These are phyloP conservation scores for Hestina assimilis DNA, from an alignment of 1,140 invertebrate genomes.

Conservation along the genomic window DNA sequence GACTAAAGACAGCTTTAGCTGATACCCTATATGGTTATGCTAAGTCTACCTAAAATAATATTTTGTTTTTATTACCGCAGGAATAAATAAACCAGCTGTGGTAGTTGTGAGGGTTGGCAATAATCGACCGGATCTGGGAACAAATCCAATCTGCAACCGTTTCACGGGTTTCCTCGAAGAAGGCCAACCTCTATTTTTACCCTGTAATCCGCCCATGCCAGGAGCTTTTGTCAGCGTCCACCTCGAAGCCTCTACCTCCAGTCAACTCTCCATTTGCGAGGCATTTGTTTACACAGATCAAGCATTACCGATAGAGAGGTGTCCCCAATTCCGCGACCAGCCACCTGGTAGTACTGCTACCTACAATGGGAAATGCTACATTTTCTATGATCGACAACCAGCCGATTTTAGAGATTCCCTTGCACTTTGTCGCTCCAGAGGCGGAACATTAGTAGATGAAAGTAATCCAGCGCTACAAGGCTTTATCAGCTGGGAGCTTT, in stretches of 20 bases:
- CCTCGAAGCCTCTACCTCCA: constrained; percentile 85
- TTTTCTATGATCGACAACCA: constrained; percentile 95
- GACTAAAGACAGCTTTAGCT: too few species aligned
- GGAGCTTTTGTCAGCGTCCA: constrained; percentile 96
- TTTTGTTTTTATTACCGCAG: constrained; percentile 27
- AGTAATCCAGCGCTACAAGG: constrained; percentile 96
- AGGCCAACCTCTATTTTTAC: constrained; percentile 93
- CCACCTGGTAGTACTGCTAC: constrained; percentile 94
- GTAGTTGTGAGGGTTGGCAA: constrained; percentile 95
- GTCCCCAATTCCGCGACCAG: constrained; percentile 94
- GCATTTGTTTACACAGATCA: constrained; percentile 97
- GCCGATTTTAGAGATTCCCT: constrained; percentile 89
- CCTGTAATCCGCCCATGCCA: constrained; percentile 96
- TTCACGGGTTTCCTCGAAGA: constrained; percentile 92
- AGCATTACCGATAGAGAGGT: constrained; percentile 94
- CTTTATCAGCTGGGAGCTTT: constrained; percentile 96
- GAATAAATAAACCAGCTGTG: constrained; percentile 84
- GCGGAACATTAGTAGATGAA: constrained; percentile 92
- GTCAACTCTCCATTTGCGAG: constrained; percentile 94
- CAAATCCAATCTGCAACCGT: constrained; percentile 95
- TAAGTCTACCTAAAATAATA: neutral
- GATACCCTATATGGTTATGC: too few species aligned
- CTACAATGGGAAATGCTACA: constrained; percentile 97
- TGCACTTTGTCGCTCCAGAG: constrained; percentile 88
- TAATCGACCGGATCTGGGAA: constrained; percentile 94